phyloP scores from a whole-genome alignment of 2,113 vertebrate genomes.

The Choloepus hoffmanni region DNA sequence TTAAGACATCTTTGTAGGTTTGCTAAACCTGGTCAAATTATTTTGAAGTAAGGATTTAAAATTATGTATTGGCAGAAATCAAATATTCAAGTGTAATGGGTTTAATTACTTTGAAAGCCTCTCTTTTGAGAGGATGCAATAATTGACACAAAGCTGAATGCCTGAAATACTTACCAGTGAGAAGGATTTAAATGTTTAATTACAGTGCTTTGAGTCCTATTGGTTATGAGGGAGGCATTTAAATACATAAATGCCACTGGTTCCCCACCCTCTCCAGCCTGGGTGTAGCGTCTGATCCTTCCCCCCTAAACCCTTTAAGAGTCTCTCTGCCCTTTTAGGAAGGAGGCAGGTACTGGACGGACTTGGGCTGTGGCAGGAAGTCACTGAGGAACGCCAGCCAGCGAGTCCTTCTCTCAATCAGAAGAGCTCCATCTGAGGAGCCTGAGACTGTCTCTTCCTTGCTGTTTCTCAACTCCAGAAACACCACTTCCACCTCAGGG shows the following conservation, averaged over 20 bases:
- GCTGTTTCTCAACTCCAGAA: neutral
- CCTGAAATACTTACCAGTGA: conserved; percentile 66
- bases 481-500: neutral
- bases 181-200: conserved; percentile 75
- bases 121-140: conserved; percentile 77
- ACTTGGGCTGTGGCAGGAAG: neutral
- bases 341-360: neutral
- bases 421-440: neutral
- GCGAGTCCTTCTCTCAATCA: neutral
- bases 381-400: neutral
- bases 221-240: conserved; percentile 46
- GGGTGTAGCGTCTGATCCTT: neutral
- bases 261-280: neutral
- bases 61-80: conserved; percentile 63
- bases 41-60: conserved; percentile 67
- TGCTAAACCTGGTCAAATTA: conserved; percentile 49
- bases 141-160: conserved; percentile 67
- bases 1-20: neutral
- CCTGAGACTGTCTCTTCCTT: neutral
- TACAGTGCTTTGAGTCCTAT: conserved; percentile 68
- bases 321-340: neutral
- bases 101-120: conserved; percentile 82
- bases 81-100: conserved; percentile 77
- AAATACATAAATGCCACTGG: conserved; percentile 19
- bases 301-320: neutral